Conservation (phyloP, 2,113 vertebrate species). For the Symphodus melops region DNA sequence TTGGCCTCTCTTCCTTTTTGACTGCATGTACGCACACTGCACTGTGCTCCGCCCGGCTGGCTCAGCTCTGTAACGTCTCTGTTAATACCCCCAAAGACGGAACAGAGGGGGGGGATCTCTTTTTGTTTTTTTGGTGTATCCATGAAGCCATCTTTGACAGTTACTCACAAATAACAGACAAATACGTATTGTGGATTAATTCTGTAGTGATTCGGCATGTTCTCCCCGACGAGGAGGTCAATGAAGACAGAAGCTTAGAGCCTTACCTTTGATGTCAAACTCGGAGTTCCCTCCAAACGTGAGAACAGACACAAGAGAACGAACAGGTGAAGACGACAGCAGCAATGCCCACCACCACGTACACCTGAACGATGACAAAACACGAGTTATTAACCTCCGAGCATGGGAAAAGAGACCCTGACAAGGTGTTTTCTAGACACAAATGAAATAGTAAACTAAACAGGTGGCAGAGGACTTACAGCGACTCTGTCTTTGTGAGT, state of each 20-base stretch:
- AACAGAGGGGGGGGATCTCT: not conserved
- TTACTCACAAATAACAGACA: not conserved
- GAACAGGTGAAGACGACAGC: slow-evolving; percentile 93
- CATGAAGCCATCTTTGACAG: slow-evolving; percentile 48
- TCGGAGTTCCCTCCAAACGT: slow-evolving; percentile 98
- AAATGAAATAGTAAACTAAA: slow-evolving; percentile 7
- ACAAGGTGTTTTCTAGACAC: slow-evolving; percentile 20
- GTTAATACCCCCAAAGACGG: no score
- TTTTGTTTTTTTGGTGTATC: slow-evolving; percentile 18
- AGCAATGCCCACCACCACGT: slow-evolving; percentile 95
- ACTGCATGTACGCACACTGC: no score
- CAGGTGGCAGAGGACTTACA: slow-evolving; percentile 84
- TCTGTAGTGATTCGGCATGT: not conserved
- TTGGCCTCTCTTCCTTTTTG: no score
- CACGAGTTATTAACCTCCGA: slow-evolving; percentile 1
- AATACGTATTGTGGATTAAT: no score
- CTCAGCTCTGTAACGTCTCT: no score
- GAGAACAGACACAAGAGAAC: slow-evolving; percentile 94
- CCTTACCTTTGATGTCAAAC: slow-evolving; percentile 99
- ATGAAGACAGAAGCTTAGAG: slow-evolving; percentile 1
- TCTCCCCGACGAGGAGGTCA: not conserved
- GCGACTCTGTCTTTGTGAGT: slow-evolving; percentile 91
- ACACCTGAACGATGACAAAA: slow-evolving; percentile 84
- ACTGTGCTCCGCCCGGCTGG: no score
- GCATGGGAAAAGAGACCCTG: not conserved